Base-by-base conservation (phyloP, 2,797 vertebrate genomes). In the Poecilia picta region DNA sequence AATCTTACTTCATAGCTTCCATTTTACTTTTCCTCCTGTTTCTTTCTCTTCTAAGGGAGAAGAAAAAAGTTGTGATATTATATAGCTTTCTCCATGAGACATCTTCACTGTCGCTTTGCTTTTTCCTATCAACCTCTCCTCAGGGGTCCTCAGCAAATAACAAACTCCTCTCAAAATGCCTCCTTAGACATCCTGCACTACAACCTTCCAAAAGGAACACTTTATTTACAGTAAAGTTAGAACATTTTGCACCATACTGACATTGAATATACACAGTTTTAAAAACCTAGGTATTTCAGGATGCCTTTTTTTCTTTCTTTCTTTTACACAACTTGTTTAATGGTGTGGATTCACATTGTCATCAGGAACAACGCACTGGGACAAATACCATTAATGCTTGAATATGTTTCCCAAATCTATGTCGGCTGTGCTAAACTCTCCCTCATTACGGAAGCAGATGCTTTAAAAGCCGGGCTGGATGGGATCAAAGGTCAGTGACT, bases 171-270 rank as follows among this genome's bases (percentile, higher is more conserved):
- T 96, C 95, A 95, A 96, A 97, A 96, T 94, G 96, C 95, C 95
- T 95, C 95, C 96, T 97, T 93, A 95, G 95, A 97, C 96, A 96
- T 97, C 95, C 95, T 94, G 93, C 93, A 80, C 90, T 94, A 94
- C 95, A 95, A 96, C 96, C 94, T 94, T 85, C 87, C 93, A 55
- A 25, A 8, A 55, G 25, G 25, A n/a, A 55, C 53, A 55, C 1
- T n/a, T n/a, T n/a, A 12, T 57, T 57, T n/a, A 57, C n/a, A 28
- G 55, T 57, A 13, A 57, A 95, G 96, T 96, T 95, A 91, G 93
- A 96, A 97, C 95, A 95, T 57, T 45, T 47, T 45, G 66, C 12
- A 1, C 25, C 57, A 62, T 74, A 74, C 71, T 87, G 79, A 83
- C 85, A 71, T 46, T 81, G 87, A 33, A 7, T 33, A 33, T 64